Base-by-base conservation (phyloP, 2,113 vertebrate genomes). In the Peromyscus polionotus region DNA sequence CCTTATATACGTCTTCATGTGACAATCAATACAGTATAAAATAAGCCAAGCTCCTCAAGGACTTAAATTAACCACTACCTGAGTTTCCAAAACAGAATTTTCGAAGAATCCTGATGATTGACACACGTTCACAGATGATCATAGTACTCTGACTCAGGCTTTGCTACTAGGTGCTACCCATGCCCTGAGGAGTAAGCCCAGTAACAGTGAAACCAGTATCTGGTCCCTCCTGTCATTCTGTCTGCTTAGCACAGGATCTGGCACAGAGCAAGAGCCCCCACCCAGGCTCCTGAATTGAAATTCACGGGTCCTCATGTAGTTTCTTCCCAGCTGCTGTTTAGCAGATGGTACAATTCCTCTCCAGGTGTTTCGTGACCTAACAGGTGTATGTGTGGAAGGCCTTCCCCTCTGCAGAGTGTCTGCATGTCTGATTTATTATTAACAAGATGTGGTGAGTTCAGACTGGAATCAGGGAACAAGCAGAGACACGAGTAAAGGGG, bases 281-380 rank as follows among this genome's bases (percentile, higher is more conserved):
- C 6, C 17, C 54, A 36, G 45, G 57, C 42, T 83, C 39, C 2
- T 24, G 92, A 84, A 92, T 26, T 90, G 68, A 93, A 91, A 75
- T 84, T 77, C 83, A 57, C 0, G 1, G 5, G 17, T 63, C 81
- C 4, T 26, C 59, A 45, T 57, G 61, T 33, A 87, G 86, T 79
- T 48, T 59, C 88, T 93, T 94, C 48, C 77, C 87, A 89, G 86
- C 77, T 84, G 28, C 75, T 65, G 54, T 87, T 22, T 48, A 95
- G 89, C 96, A 97, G 97, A 92, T 96, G 91, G 97, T 54, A 70
- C 89, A 93, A 91, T 57, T 73, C 88, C 59, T 88, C 76, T 94
- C 96, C 95, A 97, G 94, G 96, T 96, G 93, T 77, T 93, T 97
- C 86, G 75, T 97, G 98, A 97, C 95, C 93, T 95, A 93, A 95